Evolutionary conservation across 2,888 invertebrate genomes (phyloP), one percentile per base, ranked within the genome.

Genomic region (Terebella lapidaria): DNA sequence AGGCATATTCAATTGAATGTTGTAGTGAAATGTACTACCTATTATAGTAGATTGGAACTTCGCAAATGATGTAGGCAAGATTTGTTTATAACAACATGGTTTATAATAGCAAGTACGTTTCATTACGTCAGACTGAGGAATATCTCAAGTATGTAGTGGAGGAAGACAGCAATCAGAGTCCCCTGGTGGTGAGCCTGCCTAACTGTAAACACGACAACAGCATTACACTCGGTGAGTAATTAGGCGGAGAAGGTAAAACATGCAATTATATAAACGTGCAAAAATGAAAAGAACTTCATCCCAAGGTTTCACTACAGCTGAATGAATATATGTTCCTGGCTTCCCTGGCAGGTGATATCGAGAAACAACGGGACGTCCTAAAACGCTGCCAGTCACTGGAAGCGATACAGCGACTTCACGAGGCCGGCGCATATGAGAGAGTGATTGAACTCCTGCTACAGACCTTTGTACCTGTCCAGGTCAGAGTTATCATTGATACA

Each of bases 341-440:
- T n/a, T n/a, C n/a, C n/a, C n/a, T n/a, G n/a, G n/a, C 28, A 55
- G 55, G 10, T 42, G 20, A 30, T 4, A 24, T 30, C 3, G 28
- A 29, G 4, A 42, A 22, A 51, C 47, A 52, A 22, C n/a, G 49
- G 5, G 27, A 26, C 3, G 10, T 3, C 10, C 52, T 81, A 46
- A 72, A 76, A 58, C 69, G 78, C 29, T 75, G 73, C 57, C 76
- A 78, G 67, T 79, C 78, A 2, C 71, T 80, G 60, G 80, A 80
- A 62, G 78, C 80, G 58, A 74, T 80, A 24, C 76, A 80, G 66
- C 69, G 72, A 15, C 65, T 79, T 28, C 76, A 74, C 57, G 77
- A 80, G 46, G 62, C 65, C 18, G 75, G 74, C 15, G 67, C 76
- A 26, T 76, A 77, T 62, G 67, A 72, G 46, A 25, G 55, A 20